Evolutionary conservation across 2,113 vertebrate species (phyloP).

Genomic region (Scomber colias): DNA sequence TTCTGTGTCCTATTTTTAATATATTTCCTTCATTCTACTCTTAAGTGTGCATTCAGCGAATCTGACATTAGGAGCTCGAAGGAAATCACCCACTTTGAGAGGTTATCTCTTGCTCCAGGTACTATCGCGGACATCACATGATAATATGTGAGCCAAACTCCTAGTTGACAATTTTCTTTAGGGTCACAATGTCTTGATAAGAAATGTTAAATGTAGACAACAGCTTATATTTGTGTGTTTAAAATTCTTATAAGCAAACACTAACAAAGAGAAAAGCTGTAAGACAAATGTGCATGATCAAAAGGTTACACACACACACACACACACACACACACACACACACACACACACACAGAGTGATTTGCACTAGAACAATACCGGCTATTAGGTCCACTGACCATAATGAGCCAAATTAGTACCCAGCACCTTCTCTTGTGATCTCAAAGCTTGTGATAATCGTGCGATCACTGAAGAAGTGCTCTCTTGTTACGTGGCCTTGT

Average conservation of each 20-base stretch:
- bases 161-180: neutral
- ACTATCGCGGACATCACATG: constrained; percentile 22
- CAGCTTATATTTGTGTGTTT: neutral
- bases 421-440: constrained; percentile 67
- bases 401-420: constrained; percentile 78
- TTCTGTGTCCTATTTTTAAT: constrained; percentile 4
- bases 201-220: constrained; percentile 5
- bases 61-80: constrained; percentile 38
- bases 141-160: constrained; percentile 36
- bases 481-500: constrained; percentile 36
- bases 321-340: too few species aligned
- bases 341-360: constrained; percentile 12
- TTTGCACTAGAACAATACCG: constrained; percentile 51
- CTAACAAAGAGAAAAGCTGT: neutral
- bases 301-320: constrained; percentile 3
- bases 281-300: neutral
- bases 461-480: constrained; percentile 46
- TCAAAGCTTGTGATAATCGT: constrained; percentile 51
- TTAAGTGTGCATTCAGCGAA: constrained; percentile 14
- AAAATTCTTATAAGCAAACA: neutral
- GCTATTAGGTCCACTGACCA: constrained; percentile 67
- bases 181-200: neutral
- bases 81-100: constrained; percentile 43
- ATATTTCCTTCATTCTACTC: neutral
- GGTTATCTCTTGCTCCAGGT: constrained; percentile 47